Evolutionary conservation across 2,797 vertebrate genomes (phyloP), one percentile per base, ranked within the genome.

Genomic region (Ibycter americanus): DNA sequence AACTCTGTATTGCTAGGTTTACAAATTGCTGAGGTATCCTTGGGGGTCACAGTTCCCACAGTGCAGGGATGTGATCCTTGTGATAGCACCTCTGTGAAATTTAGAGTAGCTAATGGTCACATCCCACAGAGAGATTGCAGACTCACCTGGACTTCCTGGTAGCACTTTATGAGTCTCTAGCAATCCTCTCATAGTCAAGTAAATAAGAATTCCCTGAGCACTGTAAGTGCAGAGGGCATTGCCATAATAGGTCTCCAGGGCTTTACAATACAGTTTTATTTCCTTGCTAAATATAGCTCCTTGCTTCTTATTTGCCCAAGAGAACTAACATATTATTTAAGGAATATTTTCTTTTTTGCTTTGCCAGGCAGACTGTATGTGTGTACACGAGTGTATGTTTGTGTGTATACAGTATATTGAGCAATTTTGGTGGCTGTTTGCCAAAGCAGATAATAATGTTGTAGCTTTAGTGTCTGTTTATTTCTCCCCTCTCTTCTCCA

Each of bases 361-460:
- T 80, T 88, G 38, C 68, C 55, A 88, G 34, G 40, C n/a, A 68
- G 76, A 15, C 72, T 85, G 12, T 59, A 27, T 34, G 12, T 38
- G 20, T 29, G 17, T 23, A 36, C 40, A 21, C 3, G 11, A 61
- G 31, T 15, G 42, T 70, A 15, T 23, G 36, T 77, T 83, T 96
- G 59, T 92, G 67, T 78, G 42, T 96, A 74, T 72, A 81, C 22
- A 66, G 68, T 62, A 70, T 66, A 94, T 88, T 89, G 93, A 96
- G 82, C 79, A 93, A 88, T 72, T 92, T 81, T 81, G 38, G 65
- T 94, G 96, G 94, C 87, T 85, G 83, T 88, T 93, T 95, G 94
- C 94, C 95, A 96, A 93, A 86, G 86, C 61, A 93, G 84, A 90
- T 96, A 93, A 97, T 94, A 92, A 95, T 56, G 54, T 74, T 93